Percentiles rank a stretch among this genome's conserved stretches.
Evolutionary conservation across 2,113 vertebrate genomes (phyloP).

Genomic region (Protobothrops flavoviridis): DNA sequence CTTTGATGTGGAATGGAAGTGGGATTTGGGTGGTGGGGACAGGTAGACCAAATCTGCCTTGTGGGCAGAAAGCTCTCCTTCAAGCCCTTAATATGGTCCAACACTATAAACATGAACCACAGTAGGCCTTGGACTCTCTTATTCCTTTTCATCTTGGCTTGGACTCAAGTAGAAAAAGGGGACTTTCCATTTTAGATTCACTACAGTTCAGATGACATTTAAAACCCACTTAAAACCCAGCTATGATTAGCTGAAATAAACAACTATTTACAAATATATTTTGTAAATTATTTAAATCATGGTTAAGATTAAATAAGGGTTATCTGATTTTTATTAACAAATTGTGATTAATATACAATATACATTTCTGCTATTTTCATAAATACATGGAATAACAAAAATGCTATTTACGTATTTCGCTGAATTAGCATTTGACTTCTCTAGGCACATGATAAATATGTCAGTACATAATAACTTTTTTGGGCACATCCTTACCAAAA

Average conservation of each 20-base stretch:
- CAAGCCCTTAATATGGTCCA: background rate
- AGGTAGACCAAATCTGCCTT: background rate
- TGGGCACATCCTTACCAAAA: slow-evolving; percentile 78
- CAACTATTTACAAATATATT: background rate
- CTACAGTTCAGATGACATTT: background rate
- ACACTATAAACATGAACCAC: background rate
- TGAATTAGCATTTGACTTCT: background rate
- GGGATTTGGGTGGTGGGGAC: background rate
- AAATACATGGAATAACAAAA: background rate
- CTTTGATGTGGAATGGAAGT: background rate
- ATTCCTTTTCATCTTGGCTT: background rate
- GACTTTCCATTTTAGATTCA: background rate
- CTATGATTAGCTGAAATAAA: background rate
- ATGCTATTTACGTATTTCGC: background rate
- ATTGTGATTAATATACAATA: background rate
- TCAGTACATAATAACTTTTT: background rate
- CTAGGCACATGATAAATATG: background rate
- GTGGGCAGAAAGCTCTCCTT: background rate
- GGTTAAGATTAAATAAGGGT: background rate
- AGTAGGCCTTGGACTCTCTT: background rate
- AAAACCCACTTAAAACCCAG: background rate
- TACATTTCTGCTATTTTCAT: background rate
- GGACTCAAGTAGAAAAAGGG: background rate
- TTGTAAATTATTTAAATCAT: background rate
- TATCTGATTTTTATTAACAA: background rate